Evolutionary conservation across 53 echinoderm and acorn worm species (phyloP).

Genomic region (Pentamera pediparva): DNA sequence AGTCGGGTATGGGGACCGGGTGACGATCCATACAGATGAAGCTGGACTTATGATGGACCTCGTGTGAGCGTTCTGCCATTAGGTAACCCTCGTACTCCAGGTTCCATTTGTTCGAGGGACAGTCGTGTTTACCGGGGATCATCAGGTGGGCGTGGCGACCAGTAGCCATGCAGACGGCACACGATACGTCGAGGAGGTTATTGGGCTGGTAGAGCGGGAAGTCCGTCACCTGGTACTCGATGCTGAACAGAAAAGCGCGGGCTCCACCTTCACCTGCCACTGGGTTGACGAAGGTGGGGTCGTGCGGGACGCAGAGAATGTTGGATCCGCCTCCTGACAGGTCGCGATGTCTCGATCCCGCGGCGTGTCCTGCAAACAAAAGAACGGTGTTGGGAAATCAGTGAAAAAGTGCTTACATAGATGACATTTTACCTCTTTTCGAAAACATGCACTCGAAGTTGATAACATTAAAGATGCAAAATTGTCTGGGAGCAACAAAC

Average conservation of each 20-base stretch:
- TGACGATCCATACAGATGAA: conserved; percentile 3
- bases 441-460: too few relatives aligned
- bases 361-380: neutral
- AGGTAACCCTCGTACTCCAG: conserved; percentile 11
- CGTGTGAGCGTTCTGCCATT: conserved; percentile 9
- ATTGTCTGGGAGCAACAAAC: too few relatives aligned
- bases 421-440: too few relatives aligned
- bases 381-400: too few relatives aligned
- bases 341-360: conserved; percentile 15
- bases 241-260: conserved; percentile 11
- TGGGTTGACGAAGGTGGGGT: neutral
- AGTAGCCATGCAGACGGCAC: conserved; percentile 17
- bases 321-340: conserved; percentile 9
- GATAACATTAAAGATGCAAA: too few relatives aligned
- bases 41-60: conserved; percentile 1
- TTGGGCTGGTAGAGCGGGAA: neutral
- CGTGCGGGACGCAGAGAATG: conserved; percentile 1
- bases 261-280: neutral
- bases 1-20: neutral
- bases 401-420: too few relatives aligned
- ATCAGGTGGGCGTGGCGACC: neutral
- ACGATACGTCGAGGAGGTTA: neutral
- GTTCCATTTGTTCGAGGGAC: conserved; percentile 12
- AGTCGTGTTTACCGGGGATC: conserved; percentile 2
- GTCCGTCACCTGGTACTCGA: neutral